Percentiles rank a stretch among this genome's conserved stretches.
phyloP scores from a whole-genome alignment of 2,888 invertebrate genomes.

The Orthosia gothica region DNA sequence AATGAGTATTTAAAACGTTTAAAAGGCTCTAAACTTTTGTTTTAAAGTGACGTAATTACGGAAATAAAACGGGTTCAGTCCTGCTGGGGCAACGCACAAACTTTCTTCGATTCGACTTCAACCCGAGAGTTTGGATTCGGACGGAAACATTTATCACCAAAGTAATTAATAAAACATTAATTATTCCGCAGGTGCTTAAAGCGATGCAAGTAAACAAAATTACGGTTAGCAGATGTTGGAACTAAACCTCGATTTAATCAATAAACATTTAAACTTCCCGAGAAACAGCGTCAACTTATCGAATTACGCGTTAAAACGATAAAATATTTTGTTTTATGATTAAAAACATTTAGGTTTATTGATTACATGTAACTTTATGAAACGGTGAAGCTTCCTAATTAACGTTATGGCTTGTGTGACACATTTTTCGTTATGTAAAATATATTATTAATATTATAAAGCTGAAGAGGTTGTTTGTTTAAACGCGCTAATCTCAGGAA shows the following conservation, averaged over 20 bases:
- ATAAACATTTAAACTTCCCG: slow-evolving; percentile 69
- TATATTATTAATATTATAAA: too few relatives aligned
- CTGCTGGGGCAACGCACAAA: slow-evolving; percentile 39
- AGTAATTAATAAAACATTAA: slow-evolving; percentile 61
- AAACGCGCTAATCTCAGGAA: too few relatives aligned
- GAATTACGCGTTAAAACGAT: slow-evolving; percentile 61
- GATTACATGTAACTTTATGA: slow-evolving; percentile 50
- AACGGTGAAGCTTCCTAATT: slow-evolving; percentile 63
- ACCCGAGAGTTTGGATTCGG: slow-evolving; percentile 36
- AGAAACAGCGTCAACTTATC: slow-evolving; percentile 59
- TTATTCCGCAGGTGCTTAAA: slow-evolving; percentile 59
- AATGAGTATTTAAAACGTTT: slow-evolving; percentile 18
- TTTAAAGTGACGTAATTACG: slow-evolving; percentile 26
- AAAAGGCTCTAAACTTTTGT: slow-evolving; percentile 8
- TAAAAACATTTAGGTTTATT: slow-evolving; percentile 72
- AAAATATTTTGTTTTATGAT: slow-evolving; percentile 65
- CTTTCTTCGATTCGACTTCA: slow-evolving; percentile 49
- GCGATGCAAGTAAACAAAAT: slow-evolving; percentile 57
- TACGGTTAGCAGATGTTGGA: slow-evolving; percentile 67
- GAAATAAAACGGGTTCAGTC: slow-evolving; percentile 40
- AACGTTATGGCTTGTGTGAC: slow-evolving; percentile 52
- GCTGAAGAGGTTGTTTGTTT: too few relatives aligned
- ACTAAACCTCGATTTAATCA: slow-evolving; percentile 69
- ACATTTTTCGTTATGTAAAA: slow-evolving; percentile 58
- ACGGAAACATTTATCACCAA: slow-evolving; percentile 61